Evolutionary conservation across 2,113 vertebrate species (phyloP).

Genomic region (Epinephelus moara): DNA sequence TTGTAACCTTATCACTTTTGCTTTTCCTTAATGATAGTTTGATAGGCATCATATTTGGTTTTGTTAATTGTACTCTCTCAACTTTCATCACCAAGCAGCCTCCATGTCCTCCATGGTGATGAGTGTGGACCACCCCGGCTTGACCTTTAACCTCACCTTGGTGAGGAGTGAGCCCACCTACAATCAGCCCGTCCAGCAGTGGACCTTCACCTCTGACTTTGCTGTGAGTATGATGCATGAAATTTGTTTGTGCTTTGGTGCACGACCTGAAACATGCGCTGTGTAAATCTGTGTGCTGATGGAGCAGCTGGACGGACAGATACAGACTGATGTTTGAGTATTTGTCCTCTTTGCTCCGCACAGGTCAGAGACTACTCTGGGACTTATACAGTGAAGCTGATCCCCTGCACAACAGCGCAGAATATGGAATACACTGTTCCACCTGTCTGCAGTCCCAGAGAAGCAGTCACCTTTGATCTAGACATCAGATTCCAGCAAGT

Average conservation of each 20-base stretch:
- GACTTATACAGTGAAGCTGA: constrained; percentile 89
- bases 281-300: not conserved
- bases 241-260: not conserved
- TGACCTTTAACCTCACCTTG: constrained; percentile 92
- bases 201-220: constrained; percentile 95
- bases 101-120: constrained; percentile 87
- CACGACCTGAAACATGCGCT: not conserved
- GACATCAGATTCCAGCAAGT: constrained; percentile 98
- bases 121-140: constrained; percentile 88
- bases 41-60: not conserved
- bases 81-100: constrained; percentile 77
- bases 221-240: constrained; percentile 84
- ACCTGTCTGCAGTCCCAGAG: constrained; percentile 90
- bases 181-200: constrained; percentile 92
- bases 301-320: not conserved
- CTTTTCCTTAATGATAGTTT: not conserved
- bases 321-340: not conserved
- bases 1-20: not conserved
- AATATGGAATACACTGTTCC: constrained; percentile 90
- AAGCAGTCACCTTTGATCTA: constrained; percentile 90
- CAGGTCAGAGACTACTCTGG: constrained; percentile 97
- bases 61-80: not conserved
- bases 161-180: constrained; percentile 90
- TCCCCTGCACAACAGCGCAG: constrained; percentile 88
- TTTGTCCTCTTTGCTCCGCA: not conserved